Evolutionary conservation across 64 coral and sea anemone genomes (phyloP).

Genomic region (Montipora efflorescens): DNA sequence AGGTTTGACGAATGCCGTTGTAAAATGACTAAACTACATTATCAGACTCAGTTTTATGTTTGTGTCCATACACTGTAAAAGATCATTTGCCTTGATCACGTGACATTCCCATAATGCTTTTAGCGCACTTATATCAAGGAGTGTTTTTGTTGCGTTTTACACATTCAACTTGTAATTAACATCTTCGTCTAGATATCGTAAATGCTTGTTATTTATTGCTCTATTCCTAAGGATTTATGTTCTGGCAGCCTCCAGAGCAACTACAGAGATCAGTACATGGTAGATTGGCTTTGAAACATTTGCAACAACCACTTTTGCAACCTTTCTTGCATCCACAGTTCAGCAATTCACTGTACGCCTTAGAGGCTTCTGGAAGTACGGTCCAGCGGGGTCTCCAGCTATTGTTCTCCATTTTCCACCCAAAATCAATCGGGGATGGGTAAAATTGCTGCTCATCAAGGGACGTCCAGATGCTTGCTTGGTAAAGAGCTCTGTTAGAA

Average conservation of each 20-base stretch:
- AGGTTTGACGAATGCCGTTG: slow-evolving; percentile 3
- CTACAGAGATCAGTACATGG: slow-evolving; percentile 39
- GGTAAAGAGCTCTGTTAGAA: slow-evolving; percentile 36
- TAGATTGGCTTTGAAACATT: slow-evolving; percentile 31
- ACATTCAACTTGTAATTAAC: neutral
- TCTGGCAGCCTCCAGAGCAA: slow-evolving; percentile 33
- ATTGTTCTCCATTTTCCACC: slow-evolving; percentile 3
- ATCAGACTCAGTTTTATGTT: neutral
- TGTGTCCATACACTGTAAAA: neutral
- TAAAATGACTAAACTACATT: neutral
- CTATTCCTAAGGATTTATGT: neutral
- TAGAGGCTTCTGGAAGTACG: slow-evolving; percentile 35
- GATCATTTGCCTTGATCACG: neutral
- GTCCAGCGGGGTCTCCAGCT: slow-evolving; percentile 37
- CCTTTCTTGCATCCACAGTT: slow-evolving; percentile 40
- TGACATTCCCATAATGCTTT: neutral
- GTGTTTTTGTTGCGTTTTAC: neutral
- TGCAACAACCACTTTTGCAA: neutral
- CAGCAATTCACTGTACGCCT: slow-evolving; percentile 56
- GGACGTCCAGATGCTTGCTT: slow-evolving; percentile 22
- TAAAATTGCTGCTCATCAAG: neutral
- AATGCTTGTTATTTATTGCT: neutral
- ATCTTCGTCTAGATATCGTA: neutral
- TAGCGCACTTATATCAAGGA: neutral
- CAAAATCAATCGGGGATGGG: slow-evolving; percentile 1